phyloP scores from a whole-genome alignment of 1,140 invertebrate species.

The Drosophila subpulchrella region DNA sequence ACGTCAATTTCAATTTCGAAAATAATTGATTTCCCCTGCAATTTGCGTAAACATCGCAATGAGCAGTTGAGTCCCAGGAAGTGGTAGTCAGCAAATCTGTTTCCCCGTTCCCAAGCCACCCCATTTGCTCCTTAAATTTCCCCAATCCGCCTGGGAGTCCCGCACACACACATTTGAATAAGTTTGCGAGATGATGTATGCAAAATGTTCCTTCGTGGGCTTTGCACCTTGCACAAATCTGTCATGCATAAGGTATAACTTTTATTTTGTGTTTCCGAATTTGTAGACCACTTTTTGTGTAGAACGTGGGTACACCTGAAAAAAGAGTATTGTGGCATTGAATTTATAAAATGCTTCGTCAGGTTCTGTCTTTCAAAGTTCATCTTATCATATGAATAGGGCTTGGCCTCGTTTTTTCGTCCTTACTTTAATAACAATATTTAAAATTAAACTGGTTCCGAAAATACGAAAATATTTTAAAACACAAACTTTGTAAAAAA shows the following conservation, averaged over 20 bases:
- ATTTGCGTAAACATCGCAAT: slow-evolving; percentile 75
- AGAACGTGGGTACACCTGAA: slow-evolving; percentile 36
- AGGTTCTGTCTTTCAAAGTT: no score
- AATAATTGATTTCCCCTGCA: slow-evolving; percentile 77
- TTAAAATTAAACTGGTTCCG: no score
- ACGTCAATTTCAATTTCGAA: slow-evolving; percentile 78
- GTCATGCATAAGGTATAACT: slow-evolving; percentile 78
- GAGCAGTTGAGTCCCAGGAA: slow-evolving; percentile 60
- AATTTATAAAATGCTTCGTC: no score
- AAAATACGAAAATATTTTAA: no score
- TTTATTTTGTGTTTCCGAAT: slow-evolving; percentile 75
- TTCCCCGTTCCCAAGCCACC: not conserved
- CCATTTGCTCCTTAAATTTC: slow-evolving; percentile 16
- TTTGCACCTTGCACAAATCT: slow-evolving; percentile 78
- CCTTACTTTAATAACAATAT: no score
- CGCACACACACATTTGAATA: slow-evolving; percentile 5
- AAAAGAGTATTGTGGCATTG: not conserved
- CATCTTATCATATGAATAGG: no score
- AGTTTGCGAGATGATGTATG: slow-evolving; percentile 51
- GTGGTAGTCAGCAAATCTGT: slow-evolving; percentile 40
- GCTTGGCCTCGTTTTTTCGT: no score
- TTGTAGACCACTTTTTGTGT: slow-evolving; percentile 60
- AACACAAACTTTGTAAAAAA: no score
- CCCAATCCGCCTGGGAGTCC: slow-evolving; percentile 16
- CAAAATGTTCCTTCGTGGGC: slow-evolving; percentile 58